Conservation (phyloP, 2,888 invertebrate genomes). For the Erannis defoliaria region DNA sequence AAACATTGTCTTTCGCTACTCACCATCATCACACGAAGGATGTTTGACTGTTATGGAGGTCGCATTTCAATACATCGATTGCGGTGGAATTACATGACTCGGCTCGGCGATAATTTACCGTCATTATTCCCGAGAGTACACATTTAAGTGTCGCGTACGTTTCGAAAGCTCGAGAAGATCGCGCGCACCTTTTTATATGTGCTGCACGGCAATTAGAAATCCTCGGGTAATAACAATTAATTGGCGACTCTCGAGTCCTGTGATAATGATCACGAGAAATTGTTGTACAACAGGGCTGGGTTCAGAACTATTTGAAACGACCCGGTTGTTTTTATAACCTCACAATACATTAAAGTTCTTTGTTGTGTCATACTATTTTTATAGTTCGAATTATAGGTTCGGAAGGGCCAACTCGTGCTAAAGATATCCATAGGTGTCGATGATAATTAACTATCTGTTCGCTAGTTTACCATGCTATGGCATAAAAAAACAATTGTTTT, state of each 20-base stretch:
- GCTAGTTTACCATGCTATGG: too few relatives aligned
- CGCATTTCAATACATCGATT: conserved; percentile 64
- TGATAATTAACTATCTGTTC: too few relatives aligned
- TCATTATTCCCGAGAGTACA: conserved; percentile 65
- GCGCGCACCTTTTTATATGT: conserved; percentile 48
- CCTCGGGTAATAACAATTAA: conserved; percentile 52
- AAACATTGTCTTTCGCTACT: conserved; percentile 56
- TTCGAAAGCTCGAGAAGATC: conserved; percentile 50
- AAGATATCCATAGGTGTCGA: too few relatives aligned
- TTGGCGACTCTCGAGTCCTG: conserved; percentile 41
- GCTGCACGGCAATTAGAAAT: conserved; percentile 49
- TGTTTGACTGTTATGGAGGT: conserved; percentile 63
- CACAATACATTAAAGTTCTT: too few relatives aligned
- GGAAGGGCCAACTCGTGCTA: too few relatives aligned
- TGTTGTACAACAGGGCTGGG: conserved; percentile 29
- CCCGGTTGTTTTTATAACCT: background rate
- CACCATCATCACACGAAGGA: conserved; percentile 53
- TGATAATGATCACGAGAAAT: conserved; percentile 45
- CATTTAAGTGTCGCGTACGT: conserved; percentile 58
- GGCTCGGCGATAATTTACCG: conserved; percentile 68
- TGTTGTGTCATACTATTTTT: too few relatives aligned
- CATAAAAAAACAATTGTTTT: too few relatives aligned
- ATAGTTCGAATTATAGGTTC: too few relatives aligned
- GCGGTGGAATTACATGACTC: conserved; percentile 69
- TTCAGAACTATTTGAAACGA: background rate